Evolutionary conservation across 2,113 vertebrate species (phyloP), one percentile per base, ranked within the genome.

Genomic region (Rhagologus leucostigma): DNA sequence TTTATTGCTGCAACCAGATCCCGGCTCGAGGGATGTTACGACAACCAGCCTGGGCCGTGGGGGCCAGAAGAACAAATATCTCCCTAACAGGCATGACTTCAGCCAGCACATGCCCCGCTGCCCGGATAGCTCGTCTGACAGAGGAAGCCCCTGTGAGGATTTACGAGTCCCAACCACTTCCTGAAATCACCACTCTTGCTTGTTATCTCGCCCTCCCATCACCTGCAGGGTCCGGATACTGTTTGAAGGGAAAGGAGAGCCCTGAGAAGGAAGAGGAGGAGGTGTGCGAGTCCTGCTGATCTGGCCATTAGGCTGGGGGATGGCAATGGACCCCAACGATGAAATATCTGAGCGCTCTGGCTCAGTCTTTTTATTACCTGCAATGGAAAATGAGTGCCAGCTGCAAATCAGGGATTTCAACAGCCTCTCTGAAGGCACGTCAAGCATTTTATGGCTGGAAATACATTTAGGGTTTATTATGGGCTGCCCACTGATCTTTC

Each of bases 1-100:
- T 98, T 97, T 97, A 94, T 98, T 97, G 96, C 97, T 98, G 98
- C 98, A 98, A 99, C 98, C 97, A 97, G 98, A 98, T 98, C 98
- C 97, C 1, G 67, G 97, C 98, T 98, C 29, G 84, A 98, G 97
- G 97, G 97, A 97, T 98, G 98, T 98, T 98, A 98, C 96, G 33
- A 95, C 98, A 98, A 98, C 97, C 96, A 42, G 42, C 93, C 84
- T 76, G 95, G 95, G 98, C 96, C 56, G 68, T 44, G 96, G 98
- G 88, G 95, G 93, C 95, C 96, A 95, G 74, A 95, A 97, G 97
- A 97, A 97, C 98, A 98, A 99, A 99, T 98, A 97, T 95, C 91
- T 95, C 93, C 93, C 96, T 98, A 98, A 99, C 96, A 98, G 97
- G 97, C 98, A 84, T 98, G 98, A 98, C 98, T 76, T 83, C 95